phyloP scores from a whole-genome alignment of 2,888 invertebrate species.

The Rhagophthalmus giganteus region DNA sequence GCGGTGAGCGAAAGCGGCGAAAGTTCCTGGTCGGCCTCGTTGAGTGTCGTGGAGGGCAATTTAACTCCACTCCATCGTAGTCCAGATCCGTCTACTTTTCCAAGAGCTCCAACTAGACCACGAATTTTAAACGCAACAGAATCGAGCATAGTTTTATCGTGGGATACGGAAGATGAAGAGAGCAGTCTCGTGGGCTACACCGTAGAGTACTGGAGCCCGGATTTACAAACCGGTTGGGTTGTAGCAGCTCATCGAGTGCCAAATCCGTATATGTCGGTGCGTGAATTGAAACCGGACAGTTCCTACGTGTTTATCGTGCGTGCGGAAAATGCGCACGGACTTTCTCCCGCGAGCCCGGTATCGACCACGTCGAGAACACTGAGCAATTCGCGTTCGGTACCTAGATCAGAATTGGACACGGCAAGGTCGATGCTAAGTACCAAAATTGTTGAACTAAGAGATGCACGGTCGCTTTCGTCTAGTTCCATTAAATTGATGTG shows the following conservation, averaged over 20 bases:
- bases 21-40: slow-evolving; percentile 78
- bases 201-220: slow-evolving; percentile 76
- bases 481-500: slow-evolving; percentile 61
- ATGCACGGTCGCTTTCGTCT: slow-evolving; percentile 60
- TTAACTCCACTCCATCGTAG: slow-evolving; percentile 66
- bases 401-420: slow-evolving; percentile 76
- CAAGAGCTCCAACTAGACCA: slow-evolving; percentile 73
- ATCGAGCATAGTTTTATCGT: slow-evolving; percentile 64
- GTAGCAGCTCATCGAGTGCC: slow-evolving; percentile 70
- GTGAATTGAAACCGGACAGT: slow-evolving; percentile 74
- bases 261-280: slow-evolving; percentile 70
- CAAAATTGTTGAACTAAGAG: slow-evolving; percentile 74
- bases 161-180: slow-evolving; percentile 63
- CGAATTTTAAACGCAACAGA: slow-evolving; percentile 69
- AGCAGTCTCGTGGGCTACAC: slow-evolving; percentile 66
- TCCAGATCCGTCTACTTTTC: slow-evolving; percentile 71
- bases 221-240: slow-evolving; percentile 78
- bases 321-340: slow-evolving; percentile 83
- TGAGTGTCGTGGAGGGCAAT: slow-evolving; percentile 65
- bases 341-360: slow-evolving; percentile 77
- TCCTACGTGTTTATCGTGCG: slow-evolving; percentile 84
- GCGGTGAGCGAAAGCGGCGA: slow-evolving; percentile 84
- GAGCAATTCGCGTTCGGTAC: slow-evolving; percentile 67
- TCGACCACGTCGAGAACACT: slow-evolving; percentile 73
- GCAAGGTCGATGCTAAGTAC: slow-evolving; percentile 76